Percentiles rank a stretch among this genome's conserved stretches.
These are phyloP conservation scores for Pararge aegeria DNA, from an alignment of 1,140 invertebrate genomes.

Conservation along the genomic window DNA sequence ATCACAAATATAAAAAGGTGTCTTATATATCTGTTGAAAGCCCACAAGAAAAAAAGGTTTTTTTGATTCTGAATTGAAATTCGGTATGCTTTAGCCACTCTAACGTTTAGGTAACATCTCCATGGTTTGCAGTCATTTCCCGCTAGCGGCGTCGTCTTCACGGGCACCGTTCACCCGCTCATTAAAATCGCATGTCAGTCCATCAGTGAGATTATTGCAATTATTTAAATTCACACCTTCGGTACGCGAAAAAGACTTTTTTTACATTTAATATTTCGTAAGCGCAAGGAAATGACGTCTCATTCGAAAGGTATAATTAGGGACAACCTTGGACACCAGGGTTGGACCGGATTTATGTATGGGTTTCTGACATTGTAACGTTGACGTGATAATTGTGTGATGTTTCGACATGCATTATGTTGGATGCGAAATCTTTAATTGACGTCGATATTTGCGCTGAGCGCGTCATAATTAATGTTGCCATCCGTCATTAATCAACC, in stretches of 20 bases:
- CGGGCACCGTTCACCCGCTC: slow-evolving; percentile 49
- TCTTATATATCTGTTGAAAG: too few relatives aligned
- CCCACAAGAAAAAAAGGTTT: too few relatives aligned
- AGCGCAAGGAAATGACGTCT: slow-evolving; percentile 76
- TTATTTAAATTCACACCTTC: slow-evolving; percentile 79
- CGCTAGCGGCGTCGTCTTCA: slow-evolving; percentile 53
- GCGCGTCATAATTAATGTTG: neutral
- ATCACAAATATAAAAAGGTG: too few relatives aligned
- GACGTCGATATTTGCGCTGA: slow-evolving; percentile 39
- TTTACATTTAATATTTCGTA: slow-evolving; percentile 75
- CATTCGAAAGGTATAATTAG: slow-evolving; percentile 78
- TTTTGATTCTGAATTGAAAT: neutral
- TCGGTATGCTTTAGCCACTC: neutral
- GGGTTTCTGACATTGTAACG: slow-evolving; percentile 51
- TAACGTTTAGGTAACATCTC: neutral
- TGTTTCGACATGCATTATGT: slow-evolving; percentile 56
- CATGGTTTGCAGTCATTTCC: slow-evolving; percentile 3
- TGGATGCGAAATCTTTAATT: slow-evolving; percentile 33
- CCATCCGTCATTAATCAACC: neutral
- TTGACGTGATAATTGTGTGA: slow-evolving; percentile 65
- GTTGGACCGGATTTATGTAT: slow-evolving; percentile 49
- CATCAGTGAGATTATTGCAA: slow-evolving; percentile 71
- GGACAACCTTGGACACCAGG: slow-evolving; percentile 68
- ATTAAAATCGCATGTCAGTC: slow-evolving; percentile 74
- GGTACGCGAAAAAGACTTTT: slow-evolving; percentile 68